Evolutionary conservation across 2,113 vertebrate species (phyloP).

Genomic region (Forbesichthys papilliferus): DNA sequence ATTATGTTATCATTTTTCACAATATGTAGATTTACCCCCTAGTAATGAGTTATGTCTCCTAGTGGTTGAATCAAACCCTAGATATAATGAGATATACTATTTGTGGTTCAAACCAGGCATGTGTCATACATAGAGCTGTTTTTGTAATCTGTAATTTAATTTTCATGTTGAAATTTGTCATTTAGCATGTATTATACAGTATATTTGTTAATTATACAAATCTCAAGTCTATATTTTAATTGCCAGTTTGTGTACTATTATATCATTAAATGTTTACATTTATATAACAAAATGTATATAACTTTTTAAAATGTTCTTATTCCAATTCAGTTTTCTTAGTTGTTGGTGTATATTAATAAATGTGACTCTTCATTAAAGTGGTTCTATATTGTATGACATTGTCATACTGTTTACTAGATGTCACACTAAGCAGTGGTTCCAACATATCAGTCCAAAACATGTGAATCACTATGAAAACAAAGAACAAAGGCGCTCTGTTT

Average conservation of each 20-base stretch:
- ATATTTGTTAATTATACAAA: too few relatives aligned
- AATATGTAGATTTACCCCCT: neutral
- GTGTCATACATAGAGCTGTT: neutral
- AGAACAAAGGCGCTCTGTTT: too few relatives aligned
- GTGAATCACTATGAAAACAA: too few relatives aligned
- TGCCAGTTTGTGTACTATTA: conserved; percentile 43
- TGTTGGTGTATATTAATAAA: conserved; percentile 41
- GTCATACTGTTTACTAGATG: too few relatives aligned
- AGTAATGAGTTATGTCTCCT: neutral
- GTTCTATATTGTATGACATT: too few relatives aligned
- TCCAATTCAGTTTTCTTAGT: conserved; percentile 26
- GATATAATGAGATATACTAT: too few relatives aligned
- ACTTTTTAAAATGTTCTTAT: conserved; percentile 49
- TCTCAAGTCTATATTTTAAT: conserved; percentile 2
- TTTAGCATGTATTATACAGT: too few relatives aligned
- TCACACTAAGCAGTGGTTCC: too few relatives aligned
- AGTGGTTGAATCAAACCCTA: neutral
- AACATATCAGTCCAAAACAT: too few relatives aligned
- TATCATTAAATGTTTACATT: conserved; percentile 34
- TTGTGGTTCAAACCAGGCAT: too few relatives aligned
- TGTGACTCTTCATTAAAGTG: conserved; percentile 16
- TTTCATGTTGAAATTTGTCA: neutral
- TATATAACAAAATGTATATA: conserved; percentile 8
- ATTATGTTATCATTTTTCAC: neutral
- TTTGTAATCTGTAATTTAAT: neutral